Conservation (phyloP, 2,888 invertebrate species). For the Byasa hedistus region DNA sequence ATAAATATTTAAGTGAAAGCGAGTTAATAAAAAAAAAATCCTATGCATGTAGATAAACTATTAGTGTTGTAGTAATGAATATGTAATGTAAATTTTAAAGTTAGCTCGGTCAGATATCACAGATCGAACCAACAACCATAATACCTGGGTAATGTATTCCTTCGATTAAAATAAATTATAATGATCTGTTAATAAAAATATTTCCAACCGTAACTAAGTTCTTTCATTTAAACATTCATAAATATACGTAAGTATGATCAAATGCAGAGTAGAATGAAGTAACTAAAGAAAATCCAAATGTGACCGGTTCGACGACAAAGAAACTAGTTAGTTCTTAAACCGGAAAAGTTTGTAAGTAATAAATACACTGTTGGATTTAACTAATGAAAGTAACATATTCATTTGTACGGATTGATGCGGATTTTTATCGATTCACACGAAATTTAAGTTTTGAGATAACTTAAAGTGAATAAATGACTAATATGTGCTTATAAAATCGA, state of each 20-base stretch:
- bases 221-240: constrained; percentile 39
- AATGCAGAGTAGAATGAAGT: neutral
- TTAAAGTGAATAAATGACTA: neutral
- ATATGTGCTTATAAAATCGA: too few species aligned
- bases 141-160: constrained; percentile 42
- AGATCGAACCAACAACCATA: constrained; percentile 32
- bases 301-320: neutral
- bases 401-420: too few species aligned
- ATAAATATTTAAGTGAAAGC: constrained; percentile 41
- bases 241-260: neutral
- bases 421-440: neutral
- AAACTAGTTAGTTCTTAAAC: neutral
- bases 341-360: neutral
- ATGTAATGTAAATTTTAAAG: constrained; percentile 22
- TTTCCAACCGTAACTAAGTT: constrained; percentile 51
- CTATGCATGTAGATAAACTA: constrained; percentile 34
- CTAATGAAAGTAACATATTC: neutral
- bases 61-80: constrained; percentile 16
- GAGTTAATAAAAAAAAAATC: constrained; percentile 34
- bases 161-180: constrained; percentile 58
- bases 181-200: constrained; percentile 74
- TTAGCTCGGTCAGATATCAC: constrained; percentile 10
- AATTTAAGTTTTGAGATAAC: neutral
- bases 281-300: neutral
- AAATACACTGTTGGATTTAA: neutral